Evolutionary conservation across 2,888 invertebrate species (phyloP).

Genomic region (Tholera decimalis): DNA sequence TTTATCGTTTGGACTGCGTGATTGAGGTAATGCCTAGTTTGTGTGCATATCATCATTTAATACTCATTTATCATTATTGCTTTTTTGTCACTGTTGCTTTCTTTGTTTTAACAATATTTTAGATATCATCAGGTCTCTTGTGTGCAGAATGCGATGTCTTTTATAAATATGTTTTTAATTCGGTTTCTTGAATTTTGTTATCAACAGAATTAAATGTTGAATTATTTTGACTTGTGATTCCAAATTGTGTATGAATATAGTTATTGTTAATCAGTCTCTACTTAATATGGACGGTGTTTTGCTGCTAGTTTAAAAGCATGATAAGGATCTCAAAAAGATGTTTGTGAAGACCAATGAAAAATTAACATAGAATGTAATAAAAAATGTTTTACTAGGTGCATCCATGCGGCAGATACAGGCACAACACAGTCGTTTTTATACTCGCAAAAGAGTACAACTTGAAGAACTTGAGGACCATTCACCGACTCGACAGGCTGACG

Average conservation of each 20-base stretch:
- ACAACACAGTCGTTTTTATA: conserved; percentile 99
- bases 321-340: not conserved
- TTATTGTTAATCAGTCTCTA: not conserved
- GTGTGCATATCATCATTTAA: conserved; percentile 32
- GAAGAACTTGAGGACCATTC: conserved; percentile 98
- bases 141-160: conserved; percentile 17
- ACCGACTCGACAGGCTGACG: conserved; percentile 98
- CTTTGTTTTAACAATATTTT: conserved; percentile 35
- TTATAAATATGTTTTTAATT: conserved; percentile 9
- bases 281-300: conserved; percentile 3
- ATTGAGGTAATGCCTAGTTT: conserved; percentile 23
- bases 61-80: conserved; percentile 32
- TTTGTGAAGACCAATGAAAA: not conserved
- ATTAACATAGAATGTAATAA: conserved; percentile 43
- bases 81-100: conserved; percentile 55
- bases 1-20: conserved; percentile 30
- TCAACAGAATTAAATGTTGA: conserved; percentile 6
- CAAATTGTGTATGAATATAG: conserved; percentile 9
- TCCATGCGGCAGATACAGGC: conserved; percentile 99
- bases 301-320: conserved; percentile 33
- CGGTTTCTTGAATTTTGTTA: conserved; percentile 7
- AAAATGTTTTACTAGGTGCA: conserved; percentile 94
- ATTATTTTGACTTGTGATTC: conserved; percentile 9
- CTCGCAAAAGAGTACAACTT: conserved; percentile 98
- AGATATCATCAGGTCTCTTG: conserved; percentile 3